Evolutionary conservation across 1,140 invertebrate genomes (phyloP), one percentile per base, ranked within the genome.

Genomic region (Danaus plexippus): DNA sequence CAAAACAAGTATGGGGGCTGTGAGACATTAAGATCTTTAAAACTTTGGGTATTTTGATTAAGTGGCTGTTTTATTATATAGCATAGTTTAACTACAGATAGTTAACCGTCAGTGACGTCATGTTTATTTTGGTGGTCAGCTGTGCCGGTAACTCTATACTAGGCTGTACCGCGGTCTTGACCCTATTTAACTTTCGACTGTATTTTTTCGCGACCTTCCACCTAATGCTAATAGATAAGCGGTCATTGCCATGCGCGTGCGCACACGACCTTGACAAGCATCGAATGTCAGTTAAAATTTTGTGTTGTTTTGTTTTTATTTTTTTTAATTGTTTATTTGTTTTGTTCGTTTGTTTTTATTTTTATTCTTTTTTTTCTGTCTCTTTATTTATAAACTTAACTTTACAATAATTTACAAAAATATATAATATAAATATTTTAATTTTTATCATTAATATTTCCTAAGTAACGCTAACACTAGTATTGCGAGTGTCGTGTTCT

Each of bases 331-430:
- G 22, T 32, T 32, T 32, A 32, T 32, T 32, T 32, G 22, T 32
- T 32, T 32, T 32, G 22, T 32, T 32, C 7, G 22, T 63, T 76
- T 80, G 77, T 85, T 76, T 80, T 77, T 78, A 69, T 79, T 71
- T 63, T 74, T 79, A 67, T 73, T 78, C 79, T 80, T 81, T 82
- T 64, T 84, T 82, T 79, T 77, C 76, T 67, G 75, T 78, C 77
- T 85, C 76, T 88, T 88, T 85, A 82, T 87, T 87, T 65, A 82
- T 78, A 87, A 85, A 84, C 81, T 85, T 83, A 83, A 61, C 61
- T 73, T 80, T 76, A 83, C 75, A 82, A 78, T 78, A 80, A 81
- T 69, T 82, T 86, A 87, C 73, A 88, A 87, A 80, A 87, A 87
- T 86, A 85, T 77, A 80, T 80, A 80, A 84, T 77, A 87, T 74